phyloP scores from a whole-genome alignment of 2,888 invertebrate species.

The Apamea epomidion region DNA sequence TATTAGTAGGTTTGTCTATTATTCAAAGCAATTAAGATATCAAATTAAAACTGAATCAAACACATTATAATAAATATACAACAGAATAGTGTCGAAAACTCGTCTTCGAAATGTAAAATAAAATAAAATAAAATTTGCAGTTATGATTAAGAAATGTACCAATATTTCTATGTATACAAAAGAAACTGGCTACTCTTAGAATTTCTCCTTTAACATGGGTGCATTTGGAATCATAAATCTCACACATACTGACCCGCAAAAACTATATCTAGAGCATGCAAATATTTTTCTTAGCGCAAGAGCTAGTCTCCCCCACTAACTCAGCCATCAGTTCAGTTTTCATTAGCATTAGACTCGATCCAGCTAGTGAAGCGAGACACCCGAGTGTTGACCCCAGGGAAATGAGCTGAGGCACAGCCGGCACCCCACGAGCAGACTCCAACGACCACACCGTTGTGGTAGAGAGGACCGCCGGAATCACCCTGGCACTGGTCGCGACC shows the following conservation, averaged over 20 bases:
- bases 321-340: constrained; percentile 23
- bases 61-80: no score
- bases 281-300: not conserved
- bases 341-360: constrained; percentile 63
- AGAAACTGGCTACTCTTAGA: not conserved
- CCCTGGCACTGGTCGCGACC: constrained; percentile 75
- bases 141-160: no score
- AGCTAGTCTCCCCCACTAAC: not conserved
- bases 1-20: no score
- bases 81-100: no score
- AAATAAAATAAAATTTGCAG: no score
- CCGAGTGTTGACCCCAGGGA: constrained; percentile 73
- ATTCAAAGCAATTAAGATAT: no score
- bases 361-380: constrained; percentile 69
- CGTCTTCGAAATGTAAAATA: no score
- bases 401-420: constrained; percentile 66
- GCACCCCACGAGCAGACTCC: constrained; percentile 73
- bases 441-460: constrained; percentile 70
- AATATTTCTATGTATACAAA: not conserved
- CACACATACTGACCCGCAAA: not conserved
- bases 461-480: constrained; percentile 75
- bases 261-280: not conserved
- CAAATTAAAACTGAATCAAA: no score
- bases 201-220: not conserved
- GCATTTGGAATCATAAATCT: not conserved